These are phyloP conservation scores for Notospermus geniculatus DNA, from an alignment of 1,140 invertebrate genomes.

Conservation along the genomic window DNA sequence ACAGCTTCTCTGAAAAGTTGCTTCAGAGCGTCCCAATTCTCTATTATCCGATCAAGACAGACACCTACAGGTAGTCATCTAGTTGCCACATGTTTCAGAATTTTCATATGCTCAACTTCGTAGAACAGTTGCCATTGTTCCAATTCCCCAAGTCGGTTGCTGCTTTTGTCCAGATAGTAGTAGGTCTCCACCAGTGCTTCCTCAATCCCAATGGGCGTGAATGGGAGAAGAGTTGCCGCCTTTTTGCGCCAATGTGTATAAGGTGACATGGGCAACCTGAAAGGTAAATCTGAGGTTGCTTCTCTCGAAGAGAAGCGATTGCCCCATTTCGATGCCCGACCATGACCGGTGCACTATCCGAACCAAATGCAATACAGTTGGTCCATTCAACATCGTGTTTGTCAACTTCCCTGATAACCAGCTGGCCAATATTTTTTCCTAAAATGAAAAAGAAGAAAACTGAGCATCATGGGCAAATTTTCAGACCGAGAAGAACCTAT, in stretches of 20 bases:
- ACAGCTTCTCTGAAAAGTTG: slow-evolving; percentile 16
- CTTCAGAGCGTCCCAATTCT: slow-evolving; percentile 23
- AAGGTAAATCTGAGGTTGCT: not conserved
- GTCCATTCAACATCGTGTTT: not conserved
- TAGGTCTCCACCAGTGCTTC: slow-evolving; percentile 24
- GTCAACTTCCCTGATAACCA: not conserved
- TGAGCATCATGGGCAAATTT: no score
- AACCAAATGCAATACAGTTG: not conserved
- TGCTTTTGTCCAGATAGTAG: slow-evolving; percentile 29
- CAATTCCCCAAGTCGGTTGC: slow-evolving; percentile 15
- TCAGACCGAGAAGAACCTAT: no score
- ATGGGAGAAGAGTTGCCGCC: no score
- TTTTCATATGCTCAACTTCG: slow-evolving; percentile 21
- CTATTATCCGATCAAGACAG: slow-evolving; percentile 19
- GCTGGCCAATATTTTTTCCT: no score
- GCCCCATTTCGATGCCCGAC: not conserved
- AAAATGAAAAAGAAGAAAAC: no score
- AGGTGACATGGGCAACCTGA: slow-evolving; percentile 7
- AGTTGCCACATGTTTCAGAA: slow-evolving; percentile 28
- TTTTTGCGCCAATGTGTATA: slow-evolving; percentile 21
- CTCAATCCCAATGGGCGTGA: slow-evolving; percentile 11
- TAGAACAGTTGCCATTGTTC: slow-evolving; percentile 19
- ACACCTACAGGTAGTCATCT: slow-evolving; percentile 30
- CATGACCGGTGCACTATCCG: not conserved
- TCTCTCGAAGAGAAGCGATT: not conserved